Conservation (phyloP, 2,113 vertebrate species). For the Dasyprocta punctata region DNA sequence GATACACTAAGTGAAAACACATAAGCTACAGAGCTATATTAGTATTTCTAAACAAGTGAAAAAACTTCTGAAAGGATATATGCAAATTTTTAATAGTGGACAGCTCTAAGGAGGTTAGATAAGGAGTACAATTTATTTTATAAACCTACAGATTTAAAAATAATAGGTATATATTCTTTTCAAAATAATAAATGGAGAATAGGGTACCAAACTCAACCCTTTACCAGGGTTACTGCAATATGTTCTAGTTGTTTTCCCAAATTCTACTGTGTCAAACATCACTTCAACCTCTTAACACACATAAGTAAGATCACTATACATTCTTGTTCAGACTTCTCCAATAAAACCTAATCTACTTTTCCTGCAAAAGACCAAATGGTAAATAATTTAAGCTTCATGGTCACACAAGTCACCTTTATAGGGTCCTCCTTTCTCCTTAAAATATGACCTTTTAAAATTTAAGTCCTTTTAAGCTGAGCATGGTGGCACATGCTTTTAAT, state of each 20-base stretch:
- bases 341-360: background rate
- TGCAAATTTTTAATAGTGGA: background rate
- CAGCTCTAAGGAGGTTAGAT: background rate
- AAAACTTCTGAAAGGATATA: background rate
- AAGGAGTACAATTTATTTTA: background rate
- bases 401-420: background rate
- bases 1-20: background rate
- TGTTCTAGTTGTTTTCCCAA: background rate
- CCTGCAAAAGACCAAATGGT: background rate
- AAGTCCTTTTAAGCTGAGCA: background rate
- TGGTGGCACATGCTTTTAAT: too few species aligned
- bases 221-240: background rate
- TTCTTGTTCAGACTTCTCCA: background rate
- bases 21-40: background rate
- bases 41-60: background rate
- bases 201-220: background rate
- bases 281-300: background rate
- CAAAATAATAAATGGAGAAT: background rate
- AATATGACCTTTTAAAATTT: background rate
- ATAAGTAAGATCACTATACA: background rate
- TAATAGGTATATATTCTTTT: background rate
- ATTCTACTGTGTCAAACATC: background rate
- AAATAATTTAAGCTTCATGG: background rate
- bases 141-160: background rate
- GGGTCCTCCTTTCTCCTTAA: background rate